Evolutionary conservation across 2,888 invertebrate genomes (phyloP), one percentile per base, ranked within the genome.

Genomic region (Apantesis nais): DNA sequence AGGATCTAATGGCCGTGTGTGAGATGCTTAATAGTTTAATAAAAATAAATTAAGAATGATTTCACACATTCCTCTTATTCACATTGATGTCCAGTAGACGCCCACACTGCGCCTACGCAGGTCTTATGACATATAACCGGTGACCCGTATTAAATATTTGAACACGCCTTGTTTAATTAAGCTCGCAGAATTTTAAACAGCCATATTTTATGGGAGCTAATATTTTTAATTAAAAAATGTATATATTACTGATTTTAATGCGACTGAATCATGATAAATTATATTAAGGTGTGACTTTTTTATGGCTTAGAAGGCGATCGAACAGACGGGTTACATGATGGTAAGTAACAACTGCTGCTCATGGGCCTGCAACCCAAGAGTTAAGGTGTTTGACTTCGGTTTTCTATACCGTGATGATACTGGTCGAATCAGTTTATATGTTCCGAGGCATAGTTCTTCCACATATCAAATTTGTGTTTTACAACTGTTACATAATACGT

Each of bases 71-170:
- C 52, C n/a, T 48, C 64, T 34, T 31, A 44, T 31, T 48, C n/a
- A 11, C 9, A 34, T 9, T 11, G 52, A 29, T 22, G 12, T 34
- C 11, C 22, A 52, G 31, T 48, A 22, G n/a, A 48, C 64, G 48
- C 64, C 64, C 48, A 65, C 64, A 12, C 2, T 22, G 44, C 64
- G 48, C 48, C 64, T 44, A 64, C 64, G 41, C 64, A 44, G 16
- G 29, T 19, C 29, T 58, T 16, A 14, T 65, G 64, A 52, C 64
- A 65, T 34, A 31, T 65, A 65, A 52, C 64, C 34, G 48, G 34
- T 65, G 64, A 65, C 64, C 64, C 64, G 48, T 22, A 52, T 65
- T 52, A 52, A 34, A 37, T 62, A 62, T 34, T n/a, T 61, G 9
- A 34, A 52, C 41, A 65, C 64, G 5, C 25, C 44, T 22, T 65